Evolutionary conservation across 2,888 invertebrate species (phyloP), one percentile per base, ranked within the genome.

Genomic region (Camptogramma bilineatum): DNA sequence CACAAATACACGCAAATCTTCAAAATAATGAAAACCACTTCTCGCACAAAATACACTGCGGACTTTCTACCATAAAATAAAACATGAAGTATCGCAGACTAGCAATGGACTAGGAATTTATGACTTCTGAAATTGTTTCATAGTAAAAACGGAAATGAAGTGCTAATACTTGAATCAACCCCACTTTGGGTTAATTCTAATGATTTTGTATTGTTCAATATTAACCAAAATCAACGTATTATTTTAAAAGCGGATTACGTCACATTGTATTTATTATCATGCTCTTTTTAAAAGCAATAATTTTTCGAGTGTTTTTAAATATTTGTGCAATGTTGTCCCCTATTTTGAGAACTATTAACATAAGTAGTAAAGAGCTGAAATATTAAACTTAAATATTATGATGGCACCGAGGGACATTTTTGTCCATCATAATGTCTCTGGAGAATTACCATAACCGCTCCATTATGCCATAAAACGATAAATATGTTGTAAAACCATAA

Each of bases 401-500:
- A 62, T 28, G 31, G 52, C 31, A 54, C 44, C 42, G 44, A 51
- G 56, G 69, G 73, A 75, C 75, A 75, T 79, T 79, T 39, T 64
- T 67, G 71, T 69, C 71, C 74, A 64, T 69, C 70, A 74, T 76
- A 74, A 65, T 62, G 66, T 73, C 73, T 70, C 66, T 62, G 51
- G 68, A 76, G 79, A 83, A 87, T 87, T 85, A 86, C 83, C 82
- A 85, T 86, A 87, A 86, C 83, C 81, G 77, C 76, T 79, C 83
- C 75, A 85, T 83, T 81, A 84, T 73, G 83, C 83, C 87, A 83
- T 92, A 91, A 91, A 92, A 75, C 88, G 81, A 92, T 92, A 91
- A 92, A 91, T 91, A 90, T 86, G 89, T 82, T 88, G 87, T 92
- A 91, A 91, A 91, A 87, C 89, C 89, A 90, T 91, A 91, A 91